Base-by-base conservation (phyloP, 2,888 invertebrate genomes). In the Pasiphila rectangulata region DNA sequence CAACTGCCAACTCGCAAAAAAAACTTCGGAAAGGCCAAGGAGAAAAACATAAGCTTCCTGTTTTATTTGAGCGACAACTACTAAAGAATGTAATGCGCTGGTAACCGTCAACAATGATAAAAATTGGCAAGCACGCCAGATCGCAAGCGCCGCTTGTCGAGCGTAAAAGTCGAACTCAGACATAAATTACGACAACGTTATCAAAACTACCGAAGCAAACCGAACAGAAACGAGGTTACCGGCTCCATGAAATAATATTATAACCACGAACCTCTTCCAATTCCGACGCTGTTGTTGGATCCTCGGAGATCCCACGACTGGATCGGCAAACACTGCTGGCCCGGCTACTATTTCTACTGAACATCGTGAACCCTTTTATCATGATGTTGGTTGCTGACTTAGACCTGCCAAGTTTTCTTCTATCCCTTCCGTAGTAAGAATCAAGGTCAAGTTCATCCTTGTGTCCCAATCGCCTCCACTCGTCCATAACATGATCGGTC, bases 401-500 rank as follows among this genome's bases (percentile, higher is more conserved):
- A 1, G 94, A 94, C 63, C 92, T 89, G 2, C 92, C 92, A 23
- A 91, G 63, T 56, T 85, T 88, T 34, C 79, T 69, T 47, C 77
- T 82, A 41, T 67, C 72, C 7, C 75, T 75, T 47, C 77, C 71
- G 29, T 69, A 79, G 55, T 83, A 83, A 15, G 54, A 54, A 3
- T 58, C 50, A 64, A 72, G 69, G 51, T 86, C 83, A 17, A 82
- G 74, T 45, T 90, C 90, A 55, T 91, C 90, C 57, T 86, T 90
- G 42, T 92, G 91, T 0, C 95, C 94, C 37, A 94, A 64, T 52
- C 93, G 90, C 45, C 92, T 90, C 96, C 96, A 96, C 69, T 96
- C 95, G 65, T 96, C 95, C 92, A 95, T 95, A 0, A 96, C 93
- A 76, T 96, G 96, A 79, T 96, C 96, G 2, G 96, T 96, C 54